phyloP scores from a whole-genome alignment of 2,888 invertebrate genomes.

The Drosophila bunnanda region DNA sequence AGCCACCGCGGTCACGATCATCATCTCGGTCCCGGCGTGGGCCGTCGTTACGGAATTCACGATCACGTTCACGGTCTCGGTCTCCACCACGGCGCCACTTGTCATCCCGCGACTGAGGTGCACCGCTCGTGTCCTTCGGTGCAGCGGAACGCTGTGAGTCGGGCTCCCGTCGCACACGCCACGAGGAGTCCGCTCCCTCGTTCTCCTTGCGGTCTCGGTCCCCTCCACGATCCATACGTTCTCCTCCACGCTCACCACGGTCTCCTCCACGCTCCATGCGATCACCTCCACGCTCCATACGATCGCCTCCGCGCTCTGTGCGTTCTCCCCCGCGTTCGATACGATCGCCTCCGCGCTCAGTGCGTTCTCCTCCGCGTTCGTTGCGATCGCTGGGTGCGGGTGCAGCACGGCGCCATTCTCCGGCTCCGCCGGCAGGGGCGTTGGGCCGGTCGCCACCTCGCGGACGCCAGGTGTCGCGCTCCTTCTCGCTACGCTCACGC shows the following conservation, averaged over 20 bases:
- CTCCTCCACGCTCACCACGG: conserved; percentile 19
- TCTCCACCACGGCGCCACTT: conserved; percentile 71
- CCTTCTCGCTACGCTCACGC: conserved; percentile 80
- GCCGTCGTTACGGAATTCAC: conserved; percentile 64
- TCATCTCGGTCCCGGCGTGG: conserved; percentile 47
- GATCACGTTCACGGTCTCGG: conserved; percentile 65
- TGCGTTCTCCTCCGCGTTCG: conserved; percentile 59
- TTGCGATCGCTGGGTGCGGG: conserved; percentile 58
- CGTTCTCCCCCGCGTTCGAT: conserved; percentile 42
- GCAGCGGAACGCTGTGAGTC: conserved; percentile 58
- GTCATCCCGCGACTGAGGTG: conserved; percentile 57
- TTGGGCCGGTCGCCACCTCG: conserved; percentile 68
- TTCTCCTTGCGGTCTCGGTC: conserved; percentile 60
- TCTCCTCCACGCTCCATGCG: conserved; percentile 35
- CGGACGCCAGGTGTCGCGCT: conserved; percentile 81
- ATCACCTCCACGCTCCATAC: conserved; percentile 39
- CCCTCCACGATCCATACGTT: conserved; percentile 55
- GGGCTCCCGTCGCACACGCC: conserved; percentile 81
- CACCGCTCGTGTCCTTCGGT: conserved; percentile 43
- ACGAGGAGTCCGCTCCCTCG: conserved; percentile 67
- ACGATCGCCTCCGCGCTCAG: conserved; percentile 53
- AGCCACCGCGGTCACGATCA: conserved; percentile 59
- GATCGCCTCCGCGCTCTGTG: conserved; percentile 55
- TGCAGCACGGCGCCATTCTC: conserved; percentile 71
- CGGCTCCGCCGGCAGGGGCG: conserved; percentile 60